Evolutionary conservation across 2,888 invertebrate genomes (phyloP), one percentile per base, ranked within the genome.

Genomic region (Cacoxenus indagator): DNA sequence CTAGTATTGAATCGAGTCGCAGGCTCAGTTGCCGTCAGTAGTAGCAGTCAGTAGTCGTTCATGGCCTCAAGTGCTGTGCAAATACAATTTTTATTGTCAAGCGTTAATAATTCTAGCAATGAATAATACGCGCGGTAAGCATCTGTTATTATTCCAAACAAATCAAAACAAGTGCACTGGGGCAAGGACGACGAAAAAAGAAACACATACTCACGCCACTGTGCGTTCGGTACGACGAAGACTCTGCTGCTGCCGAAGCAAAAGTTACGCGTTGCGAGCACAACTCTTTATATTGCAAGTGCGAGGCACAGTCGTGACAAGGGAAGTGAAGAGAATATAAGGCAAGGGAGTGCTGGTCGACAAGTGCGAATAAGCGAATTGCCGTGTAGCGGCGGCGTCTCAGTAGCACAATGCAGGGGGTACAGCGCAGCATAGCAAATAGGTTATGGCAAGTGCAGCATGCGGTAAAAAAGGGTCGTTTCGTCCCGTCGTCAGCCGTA

Each of bases 111-210:
- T 85, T 85, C 82, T 73, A 80, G 84, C 85, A 85, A 85, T 85
- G 84, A 85, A 84, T 85, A 85, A 85, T 84, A 84, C 77, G 80
- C 78, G 79, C 78, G 78, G 82, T 78, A 84, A 81, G 85, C 85
- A 85, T 85, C 85, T 85, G 85, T 84, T 85, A 84, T 84, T 85
- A 85, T 85, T 85, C 84, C 85, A 85, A 85, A 85, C 85, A 85
- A 85, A 85, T 85, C 85, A 85, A 85, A 85, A 85, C 85, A 85
- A 85, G 85, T 85, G 85, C 80, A 84, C 71, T 77, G 76, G 76
- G 76, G 70, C 71, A 70, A 31, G 37, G 37, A 19, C 29, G 17
- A 29, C 8, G n/a, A 29, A 57, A 57, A 8, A 22, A 57, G 24
- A 29, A 24, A 11, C n/a, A 9, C 9, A 51, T 43, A 43, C 45